Evolutionary conservation across 2,113 vertebrate species (phyloP), one percentile per base, ranked within the genome.

Genomic region (Anas platyrhynchos): DNA sequence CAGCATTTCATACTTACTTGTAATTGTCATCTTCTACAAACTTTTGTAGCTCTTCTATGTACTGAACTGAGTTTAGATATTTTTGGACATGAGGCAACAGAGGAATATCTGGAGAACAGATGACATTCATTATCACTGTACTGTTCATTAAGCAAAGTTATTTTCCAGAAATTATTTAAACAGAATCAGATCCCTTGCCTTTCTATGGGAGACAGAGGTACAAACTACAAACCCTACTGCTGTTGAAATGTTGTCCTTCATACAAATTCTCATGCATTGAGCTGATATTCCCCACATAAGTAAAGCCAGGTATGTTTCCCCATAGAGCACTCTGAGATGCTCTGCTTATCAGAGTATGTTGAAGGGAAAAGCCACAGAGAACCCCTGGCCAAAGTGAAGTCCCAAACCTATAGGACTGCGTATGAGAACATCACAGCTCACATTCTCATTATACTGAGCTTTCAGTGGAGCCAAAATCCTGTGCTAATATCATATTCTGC

Each of bases 1-100:
- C 0, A 84, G 50, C 55, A 58, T 62, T 91, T 93, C 36, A 82
- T 81, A 98, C 99, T 98, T 98, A 99, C 99, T 99, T 99, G 97
- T 99, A 99, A 97, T 99, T 99, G 97, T 99, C 99, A 46, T 99
- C 99, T 97, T 99, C 99, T 88, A 99, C 99, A 98, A 99, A 99
- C 98, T 99, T 99, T 63, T 99, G 99, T 73, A 99, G 98, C 96
- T 99, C 99, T 98, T 99, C 99, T 93, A 99, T 99, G 96, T 99
- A 99, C 43, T 99, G 98, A 94, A 99, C 99, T 0, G 99, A 99
- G 98, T 99, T 99, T 63, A 99, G 98, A 44, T 99, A 99, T 97
- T 99, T 99, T 97, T 99, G 99, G 83, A 99, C 98, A 36, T 99
- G 99, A 98, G 98, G 99, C 98, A 99, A 97, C 96, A 99, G 97